A percentile compares a stretch with the other conserved stretches of the same genome.
These are phyloP conservation scores for Zygogramma bicolorata DNA, from an alignment of 2,888 invertebrate genomes.

Conservation along the genomic window DNA sequence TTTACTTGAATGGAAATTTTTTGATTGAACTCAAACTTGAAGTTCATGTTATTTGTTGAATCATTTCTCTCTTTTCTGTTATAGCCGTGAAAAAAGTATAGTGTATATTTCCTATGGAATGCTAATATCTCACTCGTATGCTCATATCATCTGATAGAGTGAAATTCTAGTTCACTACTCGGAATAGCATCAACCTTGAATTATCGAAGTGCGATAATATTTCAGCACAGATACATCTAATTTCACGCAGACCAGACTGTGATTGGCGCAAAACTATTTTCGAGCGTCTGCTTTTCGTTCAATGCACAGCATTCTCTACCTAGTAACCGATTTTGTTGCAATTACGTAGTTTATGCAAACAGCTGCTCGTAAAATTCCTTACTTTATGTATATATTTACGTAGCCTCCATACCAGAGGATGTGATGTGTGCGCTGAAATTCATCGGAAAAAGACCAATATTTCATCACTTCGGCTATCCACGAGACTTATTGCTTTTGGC, in stretches of 20 bases:
- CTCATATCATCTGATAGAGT: too few species aligned
- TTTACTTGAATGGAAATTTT: too few species aligned
- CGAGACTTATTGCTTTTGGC: neutral
- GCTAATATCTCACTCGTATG: too few species aligned
- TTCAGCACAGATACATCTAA: too few species aligned
- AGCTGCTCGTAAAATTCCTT: neutral
- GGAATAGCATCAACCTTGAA: neutral
- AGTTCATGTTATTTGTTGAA: too few species aligned
- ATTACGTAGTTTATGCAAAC: constrained; percentile 9
- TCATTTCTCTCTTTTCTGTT: too few species aligned
- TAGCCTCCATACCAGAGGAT: constrained; percentile 18
- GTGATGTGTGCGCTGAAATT: constrained; percentile 1
- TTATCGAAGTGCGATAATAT: neutral
- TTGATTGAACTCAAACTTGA: too few species aligned
- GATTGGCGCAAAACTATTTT: constrained; percentile 12
- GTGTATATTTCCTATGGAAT: too few species aligned
- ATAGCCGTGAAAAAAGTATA: too few species aligned
- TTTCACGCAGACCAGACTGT: neutral
- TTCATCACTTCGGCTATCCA: neutral
- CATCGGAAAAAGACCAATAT: neutral
- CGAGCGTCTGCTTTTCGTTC: neutral
- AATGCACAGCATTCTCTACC: neutral
- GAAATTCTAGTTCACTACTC: too few species aligned
- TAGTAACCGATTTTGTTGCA: constrained; percentile 7
- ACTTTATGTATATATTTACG: constrained; percentile 15